These are phyloP conservation scores for Salticus scenicus DNA, from an alignment of 2,888 invertebrate genomes.

Conservation along the genomic window DNA sequence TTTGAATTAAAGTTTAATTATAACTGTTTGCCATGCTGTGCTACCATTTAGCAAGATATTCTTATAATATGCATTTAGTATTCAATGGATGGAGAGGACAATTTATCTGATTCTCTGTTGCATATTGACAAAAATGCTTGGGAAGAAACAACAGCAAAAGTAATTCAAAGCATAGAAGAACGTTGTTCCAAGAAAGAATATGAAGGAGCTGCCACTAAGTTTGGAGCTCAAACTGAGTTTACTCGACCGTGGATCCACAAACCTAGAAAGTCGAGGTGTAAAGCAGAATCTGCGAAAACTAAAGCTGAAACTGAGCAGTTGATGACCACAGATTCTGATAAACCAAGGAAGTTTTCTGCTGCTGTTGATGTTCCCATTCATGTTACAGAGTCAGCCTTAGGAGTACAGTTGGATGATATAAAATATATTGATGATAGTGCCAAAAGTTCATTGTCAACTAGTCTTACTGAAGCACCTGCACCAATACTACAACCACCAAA, in stretches of 20 bases:
- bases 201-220: slow-evolving; percentile 55
- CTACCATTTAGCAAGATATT: slow-evolving; percentile 44
- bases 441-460: slow-evolving; percentile 69
- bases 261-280: slow-evolving; percentile 12
- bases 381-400: slow-evolving; percentile 45
- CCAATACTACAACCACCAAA: slow-evolving; percentile 32
- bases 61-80: slow-evolving; percentile 56
- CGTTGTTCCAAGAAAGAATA: slow-evolving; percentile 59
- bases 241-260: slow-evolving; percentile 43
- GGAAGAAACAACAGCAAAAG: slow-evolving; percentile 67
- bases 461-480: slow-evolving; percentile 47
- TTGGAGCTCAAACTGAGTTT: slow-evolving; percentile 62
- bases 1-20: not conserved
- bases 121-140: slow-evolving; percentile 64
- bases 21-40: slow-evolving; percentile 7
- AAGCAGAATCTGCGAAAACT: slow-evolving; percentile 27
- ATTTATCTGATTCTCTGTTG: slow-evolving; percentile 54
- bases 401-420: slow-evolving; percentile 60
- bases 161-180: slow-evolving; percentile 64
- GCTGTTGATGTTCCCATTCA: not conserved
- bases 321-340: slow-evolving; percentile 10
- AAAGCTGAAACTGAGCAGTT: slow-evolving; percentile 34
- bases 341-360: not conserved
- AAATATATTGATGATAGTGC: slow-evolving; percentile 71
- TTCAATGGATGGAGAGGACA: slow-evolving; percentile 68